Conservation (phyloP, 2,797 vertebrate species). For the Phalanger gymnotis region DNA sequence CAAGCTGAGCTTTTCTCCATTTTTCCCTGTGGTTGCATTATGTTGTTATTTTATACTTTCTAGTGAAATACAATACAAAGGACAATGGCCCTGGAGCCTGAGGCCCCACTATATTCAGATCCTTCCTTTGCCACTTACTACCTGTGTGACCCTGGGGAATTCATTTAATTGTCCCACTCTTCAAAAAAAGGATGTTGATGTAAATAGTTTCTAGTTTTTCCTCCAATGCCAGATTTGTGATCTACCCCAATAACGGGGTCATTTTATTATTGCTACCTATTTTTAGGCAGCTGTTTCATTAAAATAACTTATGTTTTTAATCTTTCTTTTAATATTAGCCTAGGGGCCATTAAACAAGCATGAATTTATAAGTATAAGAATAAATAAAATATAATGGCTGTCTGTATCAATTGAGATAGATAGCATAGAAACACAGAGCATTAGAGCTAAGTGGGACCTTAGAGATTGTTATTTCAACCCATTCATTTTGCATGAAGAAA, state of each 20-base stretch:
- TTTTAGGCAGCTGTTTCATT: conserved; percentile 32
- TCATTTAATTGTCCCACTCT: background rate
- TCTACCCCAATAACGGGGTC: background rate
- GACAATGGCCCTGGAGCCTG: background rate
- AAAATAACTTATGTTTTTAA: conserved; percentile 14
- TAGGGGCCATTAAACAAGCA: background rate
- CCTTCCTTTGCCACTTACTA: background rate
- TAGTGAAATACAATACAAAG: background rate
- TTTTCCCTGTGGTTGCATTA: background rate
- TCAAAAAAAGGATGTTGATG: background rate
- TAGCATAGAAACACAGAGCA: background rate
- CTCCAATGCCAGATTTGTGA: background rate
- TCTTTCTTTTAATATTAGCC: background rate
- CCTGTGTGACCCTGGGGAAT: background rate
- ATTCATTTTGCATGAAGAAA: background rate
- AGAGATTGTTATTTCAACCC: background rate
- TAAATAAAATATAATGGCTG: background rate
- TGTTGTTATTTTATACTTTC: background rate
- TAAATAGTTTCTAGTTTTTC: background rate
- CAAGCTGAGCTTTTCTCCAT: background rate
- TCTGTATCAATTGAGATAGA: background rate
- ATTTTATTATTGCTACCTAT: background rate
- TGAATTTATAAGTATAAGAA: background rate
- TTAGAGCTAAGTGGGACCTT: background rate
- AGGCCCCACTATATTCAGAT: background rate